phyloP scores from a whole-genome alignment of 2,797 vertebrate species.

The Enteromius paludinosus region DNA sequence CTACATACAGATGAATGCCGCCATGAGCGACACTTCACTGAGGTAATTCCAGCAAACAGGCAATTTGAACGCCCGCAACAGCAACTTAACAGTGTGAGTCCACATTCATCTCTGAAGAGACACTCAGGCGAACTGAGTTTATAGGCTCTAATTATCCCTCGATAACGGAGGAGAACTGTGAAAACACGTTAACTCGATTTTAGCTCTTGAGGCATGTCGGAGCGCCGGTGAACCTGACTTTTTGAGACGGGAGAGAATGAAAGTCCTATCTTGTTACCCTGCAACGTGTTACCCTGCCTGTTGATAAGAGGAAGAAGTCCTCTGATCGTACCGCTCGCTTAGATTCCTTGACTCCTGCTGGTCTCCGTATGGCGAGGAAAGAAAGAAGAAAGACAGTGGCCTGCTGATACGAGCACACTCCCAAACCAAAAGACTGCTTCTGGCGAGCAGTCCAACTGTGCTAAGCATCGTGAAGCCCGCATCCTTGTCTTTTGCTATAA shows the following conservation, averaged over 20 bases:
- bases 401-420: slow-evolving; percentile 28
- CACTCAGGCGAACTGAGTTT: slow-evolving; percentile 35
- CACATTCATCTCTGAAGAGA: slow-evolving; percentile 53
- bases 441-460: slow-evolving; percentile 21
- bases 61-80: slow-evolving; percentile 59
- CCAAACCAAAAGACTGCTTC: slow-evolving; percentile 17
- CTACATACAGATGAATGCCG: slow-evolving; percentile 55
- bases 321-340: background rate
- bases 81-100: slow-evolving; percentile 60
- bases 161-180: slow-evolving; percentile 18
- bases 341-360: slow-evolving; percentile 27
- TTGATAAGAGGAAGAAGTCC: slow-evolving; percentile 10
- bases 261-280: background rate
- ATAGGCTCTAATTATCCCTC: slow-evolving; percentile 50
- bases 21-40: slow-evolving; percentile 48
- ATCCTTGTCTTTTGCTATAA: slow-evolving; percentile 31
- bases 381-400: slow-evolving; percentile 17
- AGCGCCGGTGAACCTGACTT: slow-evolving; percentile 5
- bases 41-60: slow-evolving; percentile 65
- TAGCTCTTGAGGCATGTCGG: slow-evolving; percentile 1
- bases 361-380: slow-evolving; percentile 33
- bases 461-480: slow-evolving; percentile 9
- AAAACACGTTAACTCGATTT: slow-evolving; percentile 45
- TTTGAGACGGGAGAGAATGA: background rate
- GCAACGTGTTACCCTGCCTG: background rate